Evolutionary conservation across 92 coral and sea anemone genomes (phyloP).

Genomic region (Pocillopora meandrina): DNA sequence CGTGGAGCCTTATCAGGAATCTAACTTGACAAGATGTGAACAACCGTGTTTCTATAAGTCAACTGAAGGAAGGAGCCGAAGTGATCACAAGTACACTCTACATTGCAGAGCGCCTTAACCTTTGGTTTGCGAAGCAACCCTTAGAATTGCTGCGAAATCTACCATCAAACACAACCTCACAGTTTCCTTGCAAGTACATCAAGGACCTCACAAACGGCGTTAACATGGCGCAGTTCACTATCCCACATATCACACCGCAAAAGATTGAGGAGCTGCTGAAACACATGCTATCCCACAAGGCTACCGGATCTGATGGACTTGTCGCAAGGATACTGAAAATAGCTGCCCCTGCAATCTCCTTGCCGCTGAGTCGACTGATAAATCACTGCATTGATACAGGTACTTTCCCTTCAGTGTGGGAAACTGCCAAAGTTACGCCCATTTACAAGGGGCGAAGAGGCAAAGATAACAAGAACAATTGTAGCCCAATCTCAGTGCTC

Average conservation of each 20-base stretch:
- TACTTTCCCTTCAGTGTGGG: background rate
- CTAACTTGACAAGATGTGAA: constrained; percentile 18
- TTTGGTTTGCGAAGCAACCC: constrained; percentile 26
- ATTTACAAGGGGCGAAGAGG: too few species aligned
- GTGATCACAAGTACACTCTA: constrained; percentile 2
- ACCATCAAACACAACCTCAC: background rate
- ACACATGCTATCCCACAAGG: background rate
- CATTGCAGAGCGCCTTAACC: constrained; percentile 21
- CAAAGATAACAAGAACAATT: background rate
- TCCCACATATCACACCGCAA: background rate
- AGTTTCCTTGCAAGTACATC: background rate
- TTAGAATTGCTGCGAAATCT: constrained; percentile 13
- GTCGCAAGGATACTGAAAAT: background rate
- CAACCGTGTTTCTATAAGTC: constrained; percentile 19
- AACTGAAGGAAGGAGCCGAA: constrained; percentile 16
- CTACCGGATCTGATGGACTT: background rate
- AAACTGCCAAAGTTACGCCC: background rate
- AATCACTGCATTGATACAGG: constrained; percentile 1
- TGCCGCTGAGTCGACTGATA: constrained; percentile 8
- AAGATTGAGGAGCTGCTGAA: background rate
- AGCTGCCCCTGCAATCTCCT: constrained; percentile 40
- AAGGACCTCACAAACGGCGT: background rate
- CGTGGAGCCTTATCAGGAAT: constrained; percentile 47
- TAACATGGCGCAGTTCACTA: background rate
- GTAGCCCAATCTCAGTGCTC: constrained; percentile 33